Evolutionary conservation across 2,113 vertebrate genomes (phyloP), one percentile per base, ranked within the genome.

Genomic region (Regulus satrapa): DNA sequence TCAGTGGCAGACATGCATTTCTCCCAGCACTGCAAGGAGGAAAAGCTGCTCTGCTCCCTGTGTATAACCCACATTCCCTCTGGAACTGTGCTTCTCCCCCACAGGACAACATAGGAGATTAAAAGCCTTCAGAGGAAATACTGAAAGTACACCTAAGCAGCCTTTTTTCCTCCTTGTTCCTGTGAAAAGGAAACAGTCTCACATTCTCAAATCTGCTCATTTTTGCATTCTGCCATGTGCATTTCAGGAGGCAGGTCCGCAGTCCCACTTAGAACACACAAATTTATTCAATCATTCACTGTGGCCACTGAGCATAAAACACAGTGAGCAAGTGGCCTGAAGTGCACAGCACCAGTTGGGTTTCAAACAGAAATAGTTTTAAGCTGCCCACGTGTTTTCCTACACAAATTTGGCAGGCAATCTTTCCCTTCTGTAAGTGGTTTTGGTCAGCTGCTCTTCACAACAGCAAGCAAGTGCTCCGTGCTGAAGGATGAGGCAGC

Each of bases 301-400:
- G 46, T 13, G 52, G 40, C 81, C 64, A 59, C 77, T 32, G 69
- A 89, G 77, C 74, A 68, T 14, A 32, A 38, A 66, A 46, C 8
- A 9, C 19, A 48, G 49, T 1, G 14, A 92, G 29, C 29, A 29
- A 85, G 71, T 8, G 10, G 58, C n/a, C 85, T 32, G 6, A 82
- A 32, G n/a, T 5, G 46, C 73, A 12, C 23, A 71, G 32, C 40
- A 75, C 29, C 49, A 34, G 36, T 7, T 48, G 64, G 64, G n/a
- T 43, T 85, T 38, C 49, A 64, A 82, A 72, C 66, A 96, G 45
- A 91, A 95, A 93, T 78, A 88, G 58, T 85, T 93, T 29, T 16
- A 63, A 66, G 63, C 78, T 88, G 90, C 92, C 78, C 88, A 94
- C 81, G 38, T 64, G 71, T 79, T 87, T 94, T 75, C 68, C 78